Percentiles rank a stretch among this genome's conserved stretches.
phyloP scores from a whole-genome alignment of 2,797 vertebrate species.

The Cyprinodon diabolis region DNA sequence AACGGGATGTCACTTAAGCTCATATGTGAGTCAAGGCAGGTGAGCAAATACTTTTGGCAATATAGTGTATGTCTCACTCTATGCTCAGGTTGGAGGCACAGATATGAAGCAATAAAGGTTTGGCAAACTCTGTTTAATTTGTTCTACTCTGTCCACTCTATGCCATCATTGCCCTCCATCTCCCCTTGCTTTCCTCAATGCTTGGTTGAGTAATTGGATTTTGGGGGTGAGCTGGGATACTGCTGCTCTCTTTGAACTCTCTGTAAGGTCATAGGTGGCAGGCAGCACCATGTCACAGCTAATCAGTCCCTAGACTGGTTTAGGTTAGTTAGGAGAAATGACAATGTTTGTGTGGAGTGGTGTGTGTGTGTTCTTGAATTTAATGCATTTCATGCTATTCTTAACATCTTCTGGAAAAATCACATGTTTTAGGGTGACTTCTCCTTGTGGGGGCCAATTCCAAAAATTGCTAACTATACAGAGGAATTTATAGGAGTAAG shows the following conservation, averaged over 20 bases:
- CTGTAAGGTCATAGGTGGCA: constrained; percentile 72
- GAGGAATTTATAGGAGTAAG: too few relatives aligned
- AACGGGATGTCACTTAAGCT: too few relatives aligned
- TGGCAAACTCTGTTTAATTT: constrained; percentile 33
- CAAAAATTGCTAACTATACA: too few relatives aligned
- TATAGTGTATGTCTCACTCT: too few relatives aligned
- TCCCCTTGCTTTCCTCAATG: constrained; percentile 55
- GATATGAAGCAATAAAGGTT: not conserved
- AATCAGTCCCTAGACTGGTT: constrained; percentile 74
- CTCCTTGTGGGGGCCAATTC: too few relatives aligned
- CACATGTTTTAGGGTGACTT: too few relatives aligned
- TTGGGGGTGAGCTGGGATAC: constrained; percentile 58
- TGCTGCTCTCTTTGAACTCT: constrained; percentile 69
- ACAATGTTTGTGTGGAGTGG: constrained; percentile 12
- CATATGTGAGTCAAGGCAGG: too few relatives aligned
- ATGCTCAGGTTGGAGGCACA: too few relatives aligned
- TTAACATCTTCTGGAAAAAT: too few relatives aligned
- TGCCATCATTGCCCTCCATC: constrained; percentile 21
- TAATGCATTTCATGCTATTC: too few relatives aligned
- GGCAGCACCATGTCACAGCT: constrained; percentile 71
- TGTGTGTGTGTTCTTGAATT: constrained; percentile 15
- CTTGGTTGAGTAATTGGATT: constrained; percentile 76
- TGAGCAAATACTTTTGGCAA: too few relatives aligned
- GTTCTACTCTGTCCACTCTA: constrained; percentile 21
- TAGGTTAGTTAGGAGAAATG: constrained; percentile 50